Conservation (phyloP, 1,140 invertebrate species). For the Arctopsyche grandis region DNA sequence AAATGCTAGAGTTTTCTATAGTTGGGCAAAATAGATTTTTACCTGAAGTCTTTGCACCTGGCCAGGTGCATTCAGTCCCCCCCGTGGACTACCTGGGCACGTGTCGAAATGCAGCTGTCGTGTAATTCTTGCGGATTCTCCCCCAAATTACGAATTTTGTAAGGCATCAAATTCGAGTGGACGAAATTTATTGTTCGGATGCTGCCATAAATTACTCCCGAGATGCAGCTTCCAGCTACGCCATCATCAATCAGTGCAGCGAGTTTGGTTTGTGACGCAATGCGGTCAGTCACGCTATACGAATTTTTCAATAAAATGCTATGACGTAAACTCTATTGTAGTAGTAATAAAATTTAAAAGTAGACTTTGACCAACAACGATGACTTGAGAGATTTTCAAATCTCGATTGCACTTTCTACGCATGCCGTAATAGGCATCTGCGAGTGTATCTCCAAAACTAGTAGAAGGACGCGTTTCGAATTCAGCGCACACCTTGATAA, state of each 20-base stretch:
- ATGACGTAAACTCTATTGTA: background rate
- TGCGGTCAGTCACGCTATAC: background rate
- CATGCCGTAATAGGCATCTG: too few relatives aligned
- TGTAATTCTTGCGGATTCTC: background rate
- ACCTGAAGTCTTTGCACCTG: slow-evolving; percentile 21
- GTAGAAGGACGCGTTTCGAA: too few relatives aligned
- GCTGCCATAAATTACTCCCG: slow-evolving; percentile 1
- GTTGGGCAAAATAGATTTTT: background rate
- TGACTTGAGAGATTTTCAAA: background rate
- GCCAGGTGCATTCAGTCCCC: background rate
- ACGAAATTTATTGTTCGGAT: background rate
- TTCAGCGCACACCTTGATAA: too few relatives aligned
- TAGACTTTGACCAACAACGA: background rate
- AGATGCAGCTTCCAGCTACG: background rate
- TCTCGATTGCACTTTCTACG: background rate
- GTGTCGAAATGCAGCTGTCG: slow-evolving; percentile 7
- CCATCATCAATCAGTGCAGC: slow-evolving; percentile 16
- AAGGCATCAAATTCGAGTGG: background rate
- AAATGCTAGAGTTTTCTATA: too few relatives aligned
- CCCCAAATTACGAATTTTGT: too few relatives aligned
- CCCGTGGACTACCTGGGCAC: slow-evolving; percentile 9
- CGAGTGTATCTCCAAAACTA: too few relatives aligned
- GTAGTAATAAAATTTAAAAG: background rate
- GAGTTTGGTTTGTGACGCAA: background rate
- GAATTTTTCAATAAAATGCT: slow-evolving; percentile 6